Conservation (phyloP, 2,797 vertebrate species). For the Helostoma temminkii region DNA sequence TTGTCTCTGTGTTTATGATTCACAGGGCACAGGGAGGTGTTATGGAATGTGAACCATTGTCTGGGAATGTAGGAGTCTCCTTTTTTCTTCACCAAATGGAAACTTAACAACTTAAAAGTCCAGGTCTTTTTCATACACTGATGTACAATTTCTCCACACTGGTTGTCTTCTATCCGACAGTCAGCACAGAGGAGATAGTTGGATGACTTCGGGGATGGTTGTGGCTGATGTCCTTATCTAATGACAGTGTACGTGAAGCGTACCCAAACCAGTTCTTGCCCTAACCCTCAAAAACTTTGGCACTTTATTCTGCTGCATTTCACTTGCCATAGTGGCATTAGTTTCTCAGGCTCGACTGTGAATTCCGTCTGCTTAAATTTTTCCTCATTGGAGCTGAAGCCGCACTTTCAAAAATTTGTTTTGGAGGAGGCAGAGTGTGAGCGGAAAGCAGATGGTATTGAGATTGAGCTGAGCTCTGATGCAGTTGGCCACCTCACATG, state of each 20-base stretch:
- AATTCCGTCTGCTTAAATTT: slow-evolving; percentile 49
- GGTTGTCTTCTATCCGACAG: slow-evolving; percentile 29
- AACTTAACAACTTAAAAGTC: slow-evolving; percentile 73
- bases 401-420: slow-evolving; percentile 62
- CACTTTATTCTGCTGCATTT: slow-evolving; percentile 33
- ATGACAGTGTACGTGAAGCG: slow-evolving; percentile 43
- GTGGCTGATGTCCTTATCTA: slow-evolving; percentile 36
- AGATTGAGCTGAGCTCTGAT: slow-evolving; percentile 69
- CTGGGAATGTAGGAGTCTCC: slow-evolving; percentile 85
- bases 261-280: slow-evolving; percentile 23
- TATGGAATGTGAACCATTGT: slow-evolving; percentile 85
- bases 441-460: slow-evolving; percentile 78
- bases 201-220: slow-evolving; percentile 35
- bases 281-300: slow-evolving; percentile 38
- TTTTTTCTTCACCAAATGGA: slow-evolving; percentile 76
- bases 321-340: slow-evolving; percentile 41
- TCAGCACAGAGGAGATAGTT: slow-evolving; percentile 48
- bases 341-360: slow-evolving; percentile 46
- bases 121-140: slow-evolving; percentile 43
- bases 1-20: slow-evolving; percentile 71
- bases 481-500: slow-evolving; percentile 59
- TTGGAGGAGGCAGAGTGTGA: slow-evolving; percentile 61
- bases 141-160: slow-evolving; percentile 44
- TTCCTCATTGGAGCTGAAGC: slow-evolving; percentile 57
- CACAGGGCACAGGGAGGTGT: slow-evolving; percentile 76